Base-by-base conservation (phyloP, 2,113 vertebrate genomes). In the Accipiter virgatus region DNA sequence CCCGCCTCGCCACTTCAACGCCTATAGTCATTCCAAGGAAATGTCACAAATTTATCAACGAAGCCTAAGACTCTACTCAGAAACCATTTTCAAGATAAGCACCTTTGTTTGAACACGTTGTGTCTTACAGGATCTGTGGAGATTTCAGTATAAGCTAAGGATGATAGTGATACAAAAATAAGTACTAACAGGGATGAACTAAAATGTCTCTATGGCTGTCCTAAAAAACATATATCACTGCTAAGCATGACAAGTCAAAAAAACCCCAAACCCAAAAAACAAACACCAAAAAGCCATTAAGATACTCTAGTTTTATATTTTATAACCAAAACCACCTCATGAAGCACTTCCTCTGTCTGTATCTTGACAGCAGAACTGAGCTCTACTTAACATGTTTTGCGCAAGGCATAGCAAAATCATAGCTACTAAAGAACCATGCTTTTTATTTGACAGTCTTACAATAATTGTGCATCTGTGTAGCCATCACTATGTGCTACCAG, bases 301-400 rank as follows among this genome's bases (percentile, higher is more conserved):
- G 23, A 78, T 12, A 6, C 2, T 21, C 14, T 8, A 7, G 5
- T 6, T 62, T 47, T 19, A 6, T 16, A 22, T 32, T 58, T 36
- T 8, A 2, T 3, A 23, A 47, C 36, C 2, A 2, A 36, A 67
- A 36, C 43, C 26, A 3, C 48, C 34, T 65, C 0, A 0, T 1
- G 21, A 81, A 29, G 31, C 5, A 7, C 10, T 22, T 81, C 42
- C 62, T 66, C 55, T 23, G 65, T 4, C 18, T 17, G 75, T 8
- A 2, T 10, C 23, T 13, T 19, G 53, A 36, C 42, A 63, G 75
- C 75, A 72, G 48, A 77, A 42, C 48, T 36, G 81, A 79, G 65
- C 42, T 48, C 27, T 52, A 6, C 73, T 13, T 19, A 11, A 48
- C 61, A 40, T 3, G 27, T 12, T 63, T 13, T 22, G 10, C 9